Evolutionary conservation across 2,113 vertebrate genomes (phyloP).

Genomic region (Rhizomys pruinosus): DNA sequence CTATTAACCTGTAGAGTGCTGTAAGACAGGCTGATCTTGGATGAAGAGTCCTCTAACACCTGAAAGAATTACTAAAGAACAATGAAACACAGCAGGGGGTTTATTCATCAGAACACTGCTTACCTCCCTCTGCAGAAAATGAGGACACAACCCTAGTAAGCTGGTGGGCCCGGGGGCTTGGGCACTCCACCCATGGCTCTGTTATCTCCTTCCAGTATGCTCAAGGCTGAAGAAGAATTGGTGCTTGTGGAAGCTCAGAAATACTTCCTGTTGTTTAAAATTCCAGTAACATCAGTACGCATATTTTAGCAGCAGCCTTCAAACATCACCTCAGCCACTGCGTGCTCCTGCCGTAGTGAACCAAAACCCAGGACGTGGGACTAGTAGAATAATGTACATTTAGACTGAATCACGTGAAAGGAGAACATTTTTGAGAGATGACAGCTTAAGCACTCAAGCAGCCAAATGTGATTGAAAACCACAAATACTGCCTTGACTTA

Average conservation of each 20-base stretch:
- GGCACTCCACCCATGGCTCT: not conserved
- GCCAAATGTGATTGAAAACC: slow-evolving; percentile 62
- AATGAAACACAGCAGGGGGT: not conserved
- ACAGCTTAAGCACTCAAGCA: slow-evolving; percentile 32
- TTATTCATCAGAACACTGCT: not conserved
- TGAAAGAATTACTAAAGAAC: not conserved
- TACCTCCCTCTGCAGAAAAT: not conserved
- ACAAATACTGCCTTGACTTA: slow-evolving; percentile 43
- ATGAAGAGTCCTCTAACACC: not conserved
- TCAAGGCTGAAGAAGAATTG: not conserved
- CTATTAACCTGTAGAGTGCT: not conserved
- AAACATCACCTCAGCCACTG: not conserved
- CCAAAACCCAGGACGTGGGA: not conserved
- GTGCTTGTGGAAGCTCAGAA: not conserved
- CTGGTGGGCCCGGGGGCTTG: not conserved
- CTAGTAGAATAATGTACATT: not conserved
- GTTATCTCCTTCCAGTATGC: not conserved
- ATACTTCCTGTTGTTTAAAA: not conserved
- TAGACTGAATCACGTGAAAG: slow-evolving; percentile 8
- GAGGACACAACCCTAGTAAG: not conserved
- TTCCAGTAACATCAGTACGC: not conserved
- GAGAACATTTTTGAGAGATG: slow-evolving; percentile 59
- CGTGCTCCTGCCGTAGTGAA: not conserved
- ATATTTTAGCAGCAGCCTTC: slow-evolving; percentile 36
- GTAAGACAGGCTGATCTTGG: not conserved